Evolutionary conservation across 2,113 vertebrate genomes (phyloP).

Genomic region (Delphinus delphis): DNA sequence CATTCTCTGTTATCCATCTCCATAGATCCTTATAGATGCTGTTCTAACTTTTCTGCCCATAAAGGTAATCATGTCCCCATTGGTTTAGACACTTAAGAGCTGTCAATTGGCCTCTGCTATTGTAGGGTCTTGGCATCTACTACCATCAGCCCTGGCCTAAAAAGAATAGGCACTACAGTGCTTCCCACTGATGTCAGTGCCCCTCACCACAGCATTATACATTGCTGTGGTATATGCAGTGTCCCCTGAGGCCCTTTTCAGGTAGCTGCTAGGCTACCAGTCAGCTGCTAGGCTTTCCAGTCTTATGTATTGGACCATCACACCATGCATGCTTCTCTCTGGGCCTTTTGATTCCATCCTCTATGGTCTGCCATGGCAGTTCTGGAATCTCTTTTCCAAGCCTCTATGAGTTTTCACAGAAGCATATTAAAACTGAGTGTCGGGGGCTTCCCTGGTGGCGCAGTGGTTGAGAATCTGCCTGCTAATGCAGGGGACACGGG

Average conservation of each 20-base stretch:
- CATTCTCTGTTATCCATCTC: background rate
- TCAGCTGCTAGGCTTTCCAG: background rate
- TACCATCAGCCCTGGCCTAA: background rate
- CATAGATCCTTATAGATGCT: background rate
- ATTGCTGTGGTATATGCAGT: background rate
- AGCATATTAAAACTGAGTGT: background rate
- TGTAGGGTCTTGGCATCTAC: background rate
- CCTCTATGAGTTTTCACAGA: background rate
- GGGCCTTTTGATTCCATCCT: background rate
- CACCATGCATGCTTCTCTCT: background rate
- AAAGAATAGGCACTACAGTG: background rate
- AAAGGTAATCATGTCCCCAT: background rate
- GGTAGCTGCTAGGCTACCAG: background rate
- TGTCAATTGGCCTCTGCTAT: background rate
- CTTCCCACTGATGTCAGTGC: background rate
- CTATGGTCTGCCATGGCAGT: background rate
- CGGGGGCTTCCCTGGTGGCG: too few species aligned
- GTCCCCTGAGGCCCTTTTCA: background rate
- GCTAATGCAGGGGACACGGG: too few species aligned
- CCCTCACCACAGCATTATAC: background rate
- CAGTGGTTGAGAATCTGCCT: too few species aligned
- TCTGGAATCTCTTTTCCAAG: background rate
- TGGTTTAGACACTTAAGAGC: background rate
- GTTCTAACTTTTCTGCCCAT: background rate
- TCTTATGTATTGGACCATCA: background rate